Percentiles rank a stretch among this genome's conserved stretches.
Conservation (phyloP, 2,888 invertebrate species). For the Danaus chrysippus region DNA sequence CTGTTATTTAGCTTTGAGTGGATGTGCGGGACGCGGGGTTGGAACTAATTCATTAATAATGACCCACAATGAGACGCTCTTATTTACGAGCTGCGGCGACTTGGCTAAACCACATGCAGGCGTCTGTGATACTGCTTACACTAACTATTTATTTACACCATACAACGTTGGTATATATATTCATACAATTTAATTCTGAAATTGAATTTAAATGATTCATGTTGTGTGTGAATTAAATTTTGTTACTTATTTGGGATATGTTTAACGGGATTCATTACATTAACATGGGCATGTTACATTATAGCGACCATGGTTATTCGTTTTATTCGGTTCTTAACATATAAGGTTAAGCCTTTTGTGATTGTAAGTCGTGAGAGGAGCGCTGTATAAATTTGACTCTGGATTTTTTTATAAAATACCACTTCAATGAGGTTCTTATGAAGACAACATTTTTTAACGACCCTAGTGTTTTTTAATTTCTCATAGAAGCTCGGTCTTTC, state of each 20-base stretch:
- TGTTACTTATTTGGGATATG: conserved; percentile 1
- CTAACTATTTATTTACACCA: conserved; percentile 21
- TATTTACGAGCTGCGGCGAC: conserved; percentile 73
- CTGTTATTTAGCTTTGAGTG: conserved; percentile 75
- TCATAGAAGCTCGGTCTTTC: neutral
- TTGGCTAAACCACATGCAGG: conserved; percentile 59
- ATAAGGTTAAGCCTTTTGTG: neutral
- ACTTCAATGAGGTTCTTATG: too few species aligned
- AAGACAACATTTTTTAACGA: too few species aligned
- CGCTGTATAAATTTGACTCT: too few species aligned
- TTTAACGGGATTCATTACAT: conserved; percentile 2
- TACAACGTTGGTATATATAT: conserved; percentile 21
- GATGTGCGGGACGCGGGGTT: conserved; percentile 53
- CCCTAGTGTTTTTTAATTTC: neutral
- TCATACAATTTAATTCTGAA: conserved; percentile 10
- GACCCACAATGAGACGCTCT: conserved; percentile 75
- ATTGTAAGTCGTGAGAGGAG: neutral
- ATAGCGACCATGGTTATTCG: neutral
- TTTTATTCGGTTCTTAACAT: conserved; percentile 1
- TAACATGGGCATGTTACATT: neutral
- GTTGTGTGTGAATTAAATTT: neutral
- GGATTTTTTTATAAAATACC: too few species aligned
- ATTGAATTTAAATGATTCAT: neutral
- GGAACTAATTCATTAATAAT: conserved; percentile 76
- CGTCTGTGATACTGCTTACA: conserved; percentile 32